These are phyloP conservation scores for Liolophura sinensis DNA, from an alignment of 1,140 invertebrate species.

Conservation along the genomic window DNA sequence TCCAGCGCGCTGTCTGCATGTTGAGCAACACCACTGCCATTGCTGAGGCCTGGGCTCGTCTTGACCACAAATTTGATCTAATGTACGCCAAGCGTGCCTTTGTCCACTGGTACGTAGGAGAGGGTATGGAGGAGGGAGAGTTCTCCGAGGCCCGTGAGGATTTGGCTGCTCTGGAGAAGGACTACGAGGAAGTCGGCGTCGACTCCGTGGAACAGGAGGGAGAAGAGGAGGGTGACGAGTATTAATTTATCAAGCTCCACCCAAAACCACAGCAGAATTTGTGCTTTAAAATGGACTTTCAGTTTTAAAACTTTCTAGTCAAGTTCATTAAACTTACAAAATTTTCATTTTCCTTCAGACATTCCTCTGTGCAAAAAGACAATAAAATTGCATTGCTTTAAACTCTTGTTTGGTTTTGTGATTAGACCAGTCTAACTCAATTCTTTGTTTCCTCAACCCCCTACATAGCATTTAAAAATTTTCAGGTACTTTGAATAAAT, in stretches of 20 bases:
- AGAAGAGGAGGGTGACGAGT: slow-evolving; percentile 71
- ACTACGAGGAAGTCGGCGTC: slow-evolving; percentile 70
- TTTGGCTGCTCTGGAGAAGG: slow-evolving; percentile 66
- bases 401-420: no score
- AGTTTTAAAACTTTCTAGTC: no score
- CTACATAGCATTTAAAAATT: no score
- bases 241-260: slow-evolving; percentile 53
- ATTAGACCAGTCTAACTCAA: no score
- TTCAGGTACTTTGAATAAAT: no score
- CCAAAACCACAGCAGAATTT: no score
- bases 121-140: slow-evolving; percentile 76
- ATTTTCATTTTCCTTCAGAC: no score
- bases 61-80: slow-evolving; percentile 77
- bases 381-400: no score
- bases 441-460: no score
- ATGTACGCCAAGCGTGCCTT: slow-evolving; percentile 73
- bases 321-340: no score
- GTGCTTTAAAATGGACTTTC: no score
- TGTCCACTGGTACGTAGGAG: slow-evolving; percentile 55
- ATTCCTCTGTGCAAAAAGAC: no score
- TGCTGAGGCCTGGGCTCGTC: slow-evolving; percentile 62
- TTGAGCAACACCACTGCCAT: slow-evolving; percentile 77
- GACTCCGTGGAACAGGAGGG: slow-evolving; percentile 64
- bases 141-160: slow-evolving; percentile 75
- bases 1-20: slow-evolving; percentile 42